A percentile compares a stretch with the other conserved stretches of the same genome.
phyloP scores from a whole-genome alignment of 2,888 invertebrate species.

The Noctua janthina region DNA sequence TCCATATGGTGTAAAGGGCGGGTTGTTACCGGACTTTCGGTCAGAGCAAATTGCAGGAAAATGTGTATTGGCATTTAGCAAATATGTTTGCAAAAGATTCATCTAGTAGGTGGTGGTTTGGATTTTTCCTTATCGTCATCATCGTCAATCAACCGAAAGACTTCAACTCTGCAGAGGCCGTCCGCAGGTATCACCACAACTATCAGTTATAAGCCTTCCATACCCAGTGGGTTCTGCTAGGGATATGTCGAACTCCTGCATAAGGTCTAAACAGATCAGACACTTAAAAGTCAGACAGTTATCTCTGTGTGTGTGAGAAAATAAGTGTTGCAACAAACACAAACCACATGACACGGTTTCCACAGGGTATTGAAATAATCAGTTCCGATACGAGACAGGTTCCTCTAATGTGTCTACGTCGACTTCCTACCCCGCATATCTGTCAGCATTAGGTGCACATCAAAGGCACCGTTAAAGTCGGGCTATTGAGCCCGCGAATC shows the following conservation, averaged over 20 bases:
- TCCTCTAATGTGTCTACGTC: slow-evolving; percentile 60
- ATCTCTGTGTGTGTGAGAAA: not conserved
- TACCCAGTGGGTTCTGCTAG: not conserved
- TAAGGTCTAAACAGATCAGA: not conserved
- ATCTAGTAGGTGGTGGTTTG: not conserved
- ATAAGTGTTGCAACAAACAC: slow-evolving; percentile 12
- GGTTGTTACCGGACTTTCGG: not conserved
- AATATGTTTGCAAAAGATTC: not conserved
- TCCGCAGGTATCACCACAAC: no score
- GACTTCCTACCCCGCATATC: slow-evolving; percentile 76
- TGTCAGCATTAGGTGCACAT: slow-evolving; percentile 74
- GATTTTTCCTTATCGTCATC: no score
- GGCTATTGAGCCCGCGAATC: slow-evolving; percentile 69
- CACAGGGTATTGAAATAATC: slow-evolving; percentile 58
- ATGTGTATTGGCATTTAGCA: not conserved
- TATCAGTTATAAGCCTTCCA: no score
- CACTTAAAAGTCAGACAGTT: not conserved
- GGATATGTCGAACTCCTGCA: not conserved
- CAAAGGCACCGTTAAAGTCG: slow-evolving; percentile 75
- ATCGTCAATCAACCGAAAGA: not conserved
- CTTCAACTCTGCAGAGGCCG: no score
- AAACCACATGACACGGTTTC: slow-evolving; percentile 55
- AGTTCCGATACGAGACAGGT: slow-evolving; percentile 61
- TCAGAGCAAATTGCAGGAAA: not conserved
- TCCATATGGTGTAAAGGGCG: slow-evolving; percentile 15